Conservation (phyloP, 2,888 invertebrate species). For the Ectemnius continuus region DNA sequence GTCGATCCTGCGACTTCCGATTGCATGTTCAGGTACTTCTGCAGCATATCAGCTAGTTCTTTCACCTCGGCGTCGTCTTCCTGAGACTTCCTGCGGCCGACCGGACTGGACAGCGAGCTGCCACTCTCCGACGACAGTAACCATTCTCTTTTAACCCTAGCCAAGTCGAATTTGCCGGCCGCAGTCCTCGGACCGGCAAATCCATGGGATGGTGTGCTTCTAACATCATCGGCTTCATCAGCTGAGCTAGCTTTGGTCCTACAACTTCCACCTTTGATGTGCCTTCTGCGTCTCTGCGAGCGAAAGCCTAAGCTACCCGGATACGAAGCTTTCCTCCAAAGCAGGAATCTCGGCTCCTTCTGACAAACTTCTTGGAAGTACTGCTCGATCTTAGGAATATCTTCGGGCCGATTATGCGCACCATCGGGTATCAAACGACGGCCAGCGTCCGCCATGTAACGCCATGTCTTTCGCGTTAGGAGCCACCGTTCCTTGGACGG, state of each 20-base stretch:
- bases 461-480: conserved; percentile 92
- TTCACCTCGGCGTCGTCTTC: conserved; percentile 80
- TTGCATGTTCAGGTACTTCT: conserved; percentile 83
- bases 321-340: conserved; percentile 91
- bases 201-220: conserved; percentile 60
- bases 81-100: conserved; percentile 56
- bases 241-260: conserved; percentile 84
- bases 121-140: conserved; percentile 76
- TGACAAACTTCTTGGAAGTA: conserved; percentile 91
- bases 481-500: conserved; percentile 89
- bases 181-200: conserved; percentile 79
- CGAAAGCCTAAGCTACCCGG: conserved; percentile 82
- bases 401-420: conserved; percentile 85
- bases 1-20: conserved; percentile 74
- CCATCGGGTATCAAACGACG: conserved; percentile 92
- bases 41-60: conserved; percentile 83
- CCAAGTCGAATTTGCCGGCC: conserved; percentile 84
- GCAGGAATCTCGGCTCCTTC: conserved; percentile 86
- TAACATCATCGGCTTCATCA: conserved; percentile 81
- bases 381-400: conserved; percentile 89
- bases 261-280: conserved; percentile 84
- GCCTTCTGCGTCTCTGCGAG: conserved; percentile 79
- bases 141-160: conserved; percentile 85
- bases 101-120: conserved; percentile 73
- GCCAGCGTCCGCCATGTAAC: conserved; percentile 95